Evolutionary conservation across 2,888 invertebrate genomes (phyloP).

Genomic region (Meiosimyza decipiens): DNA sequence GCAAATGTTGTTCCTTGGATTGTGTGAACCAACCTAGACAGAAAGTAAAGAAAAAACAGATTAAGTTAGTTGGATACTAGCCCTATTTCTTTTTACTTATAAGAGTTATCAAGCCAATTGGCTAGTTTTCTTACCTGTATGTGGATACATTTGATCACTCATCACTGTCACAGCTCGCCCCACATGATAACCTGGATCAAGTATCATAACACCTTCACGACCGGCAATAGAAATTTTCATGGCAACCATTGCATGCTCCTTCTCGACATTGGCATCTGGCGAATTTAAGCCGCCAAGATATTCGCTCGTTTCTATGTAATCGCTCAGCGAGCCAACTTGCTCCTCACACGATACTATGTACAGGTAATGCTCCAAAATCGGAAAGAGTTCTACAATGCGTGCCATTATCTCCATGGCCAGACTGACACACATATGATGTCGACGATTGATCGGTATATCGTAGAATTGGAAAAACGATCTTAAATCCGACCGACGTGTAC

Average conservation of each 20-base stretch:
- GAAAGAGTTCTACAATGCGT: conserved; percentile 75
- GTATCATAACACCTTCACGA: conserved; percentile 80
- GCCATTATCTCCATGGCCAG: conserved; percentile 83
- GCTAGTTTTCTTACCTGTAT: conserved; percentile 70
- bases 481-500: conserved; percentile 73
- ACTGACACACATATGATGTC: conserved; percentile 90
- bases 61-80: too few species aligned
- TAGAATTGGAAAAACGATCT: conserved; percentile 81
- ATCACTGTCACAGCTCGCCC: conserved; percentile 87
- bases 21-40: conserved; percentile 84
- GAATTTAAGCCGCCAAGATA: conserved; percentile 67
- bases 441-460: conserved; percentile 79
- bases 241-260: conserved; percentile 88
- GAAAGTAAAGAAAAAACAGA: background rate
- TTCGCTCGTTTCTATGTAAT: conserved; percentile 71
- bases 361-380: conserved; percentile 75
- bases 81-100: too few species aligned
- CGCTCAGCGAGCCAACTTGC: conserved; percentile 73
- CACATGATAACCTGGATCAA: conserved; percentile 93
- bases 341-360: conserved; percentile 90
- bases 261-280: conserved; percentile 72
- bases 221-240: conserved; percentile 79
- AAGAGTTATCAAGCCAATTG: too few species aligned
- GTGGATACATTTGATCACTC: conserved; percentile 85
- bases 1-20: conserved; percentile 78